Evolutionary conservation across 2,888 invertebrate species (phyloP).

Genomic region (Metopia argyrocephala): DNA sequence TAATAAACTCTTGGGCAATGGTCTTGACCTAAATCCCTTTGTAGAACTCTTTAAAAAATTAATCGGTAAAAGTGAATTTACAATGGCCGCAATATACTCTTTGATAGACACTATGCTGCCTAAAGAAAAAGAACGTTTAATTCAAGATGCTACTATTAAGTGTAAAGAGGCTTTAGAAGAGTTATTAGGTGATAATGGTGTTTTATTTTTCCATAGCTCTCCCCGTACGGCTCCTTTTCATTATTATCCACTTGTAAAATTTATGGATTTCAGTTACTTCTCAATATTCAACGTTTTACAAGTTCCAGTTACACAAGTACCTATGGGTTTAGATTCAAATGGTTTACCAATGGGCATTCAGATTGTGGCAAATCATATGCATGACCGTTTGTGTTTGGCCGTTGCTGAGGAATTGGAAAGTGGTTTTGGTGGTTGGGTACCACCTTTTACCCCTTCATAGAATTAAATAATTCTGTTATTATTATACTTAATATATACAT

Average conservation of each 20-base stretch:
- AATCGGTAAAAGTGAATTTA: constrained; percentile 82
- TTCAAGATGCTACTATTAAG: constrained; percentile 81
- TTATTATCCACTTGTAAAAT: constrained; percentile 86
- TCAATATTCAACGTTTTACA: constrained; percentile 90
- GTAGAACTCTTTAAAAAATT: constrained; percentile 82
- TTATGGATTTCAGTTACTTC: constrained; percentile 92
- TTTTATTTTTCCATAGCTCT: constrained; percentile 90
- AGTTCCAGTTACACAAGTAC: constrained; percentile 87
- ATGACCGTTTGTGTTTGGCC: constrained; percentile 92
- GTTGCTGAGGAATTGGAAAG: constrained; percentile 92
- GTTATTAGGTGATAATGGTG: constrained; percentile 87
- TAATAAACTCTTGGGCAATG: constrained; percentile 82
- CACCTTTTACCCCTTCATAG: constrained; percentile 80
- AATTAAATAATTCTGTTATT: constrained; percentile 54
- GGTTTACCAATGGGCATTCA: constrained; percentile 94
- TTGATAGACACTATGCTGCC: constrained; percentile 84
- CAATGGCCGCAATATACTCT: constrained; percentile 84
- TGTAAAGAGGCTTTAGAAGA: constrained; percentile 83
- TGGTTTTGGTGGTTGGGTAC: constrained; percentile 93
- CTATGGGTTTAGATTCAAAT: constrained; percentile 88
- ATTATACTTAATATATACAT: not conserved
- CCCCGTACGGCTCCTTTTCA: constrained; percentile 91
- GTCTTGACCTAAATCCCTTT: constrained; percentile 80
- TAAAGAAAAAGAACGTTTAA: constrained; percentile 83
- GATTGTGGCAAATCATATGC: constrained; percentile 88